These are phyloP conservation scores for Drosophila dives DNA, from an alignment of 2,888 invertebrate genomes.

Conservation along the genomic window DNA sequence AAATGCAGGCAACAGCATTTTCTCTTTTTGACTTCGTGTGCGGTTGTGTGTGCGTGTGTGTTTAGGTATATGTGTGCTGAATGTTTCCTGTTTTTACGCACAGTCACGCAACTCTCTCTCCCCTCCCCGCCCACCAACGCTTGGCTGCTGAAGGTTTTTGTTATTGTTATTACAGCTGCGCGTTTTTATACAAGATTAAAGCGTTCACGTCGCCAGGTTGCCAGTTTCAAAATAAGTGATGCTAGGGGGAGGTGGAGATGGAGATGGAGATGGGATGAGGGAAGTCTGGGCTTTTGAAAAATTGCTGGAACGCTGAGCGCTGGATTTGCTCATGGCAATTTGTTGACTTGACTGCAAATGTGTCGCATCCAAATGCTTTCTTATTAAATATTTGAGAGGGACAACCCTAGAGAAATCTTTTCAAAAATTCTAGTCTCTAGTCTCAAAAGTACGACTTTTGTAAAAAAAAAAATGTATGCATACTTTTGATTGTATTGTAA, in stretches of 20 bases:
- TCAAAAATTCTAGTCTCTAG: not conserved
- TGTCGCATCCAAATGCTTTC: conserved; percentile 76
- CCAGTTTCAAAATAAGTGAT: conserved; percentile 18
- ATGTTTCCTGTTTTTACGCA: conserved; percentile 38
- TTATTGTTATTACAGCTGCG: conserved; percentile 69
- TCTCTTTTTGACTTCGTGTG: conserved; percentile 9
- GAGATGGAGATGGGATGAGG: not conserved
- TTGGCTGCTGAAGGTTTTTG: conserved; percentile 10
- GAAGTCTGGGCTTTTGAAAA: conserved; percentile 9
- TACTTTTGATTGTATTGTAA: conserved; percentile 1
- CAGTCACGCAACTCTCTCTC: conserved; percentile 56
- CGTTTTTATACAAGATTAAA: conserved; percentile 79
- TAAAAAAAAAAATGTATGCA: not conserved
- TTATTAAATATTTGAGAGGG: conserved; percentile 70
- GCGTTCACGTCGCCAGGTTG: conserved; percentile 71
- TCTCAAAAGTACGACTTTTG: not conserved
- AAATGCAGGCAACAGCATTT: conserved; percentile 65
- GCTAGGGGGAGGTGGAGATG: not conserved
- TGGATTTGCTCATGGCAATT: conserved; percentile 70
- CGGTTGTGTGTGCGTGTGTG: conserved; percentile 3
- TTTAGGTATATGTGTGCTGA: conserved; percentile 4
- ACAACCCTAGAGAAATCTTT: conserved; percentile 6
- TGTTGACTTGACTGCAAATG: conserved; percentile 80
- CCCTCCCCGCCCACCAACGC: not conserved
- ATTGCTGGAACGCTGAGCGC: conserved; percentile 25